A percentile compares a stretch with the other conserved stretches of the same genome.
These are phyloP conservation scores for Ophion obscuratus DNA, from an alignment of 2,888 invertebrate genomes.

Conservation along the genomic window DNA sequence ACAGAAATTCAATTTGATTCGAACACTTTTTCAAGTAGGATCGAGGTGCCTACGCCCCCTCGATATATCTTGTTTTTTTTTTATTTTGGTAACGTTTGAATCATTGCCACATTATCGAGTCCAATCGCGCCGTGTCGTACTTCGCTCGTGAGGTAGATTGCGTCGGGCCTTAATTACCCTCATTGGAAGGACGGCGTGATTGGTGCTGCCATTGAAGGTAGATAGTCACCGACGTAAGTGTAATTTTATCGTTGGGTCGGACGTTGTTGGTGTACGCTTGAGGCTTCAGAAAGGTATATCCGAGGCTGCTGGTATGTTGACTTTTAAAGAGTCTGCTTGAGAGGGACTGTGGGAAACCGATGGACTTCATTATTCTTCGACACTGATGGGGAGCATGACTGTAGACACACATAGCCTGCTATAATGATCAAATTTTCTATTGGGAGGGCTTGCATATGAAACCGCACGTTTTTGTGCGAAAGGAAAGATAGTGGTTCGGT, in stretches of 20 bases:
- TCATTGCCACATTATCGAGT: neutral
- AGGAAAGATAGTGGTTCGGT: too few species aligned
- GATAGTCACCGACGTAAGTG: conserved; percentile 8
- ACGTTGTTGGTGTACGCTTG: neutral
- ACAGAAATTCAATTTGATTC: too few species aligned
- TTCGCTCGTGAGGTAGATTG: conserved; percentile 3
- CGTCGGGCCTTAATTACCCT: conserved; percentile 12
- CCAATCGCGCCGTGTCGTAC: neutral
- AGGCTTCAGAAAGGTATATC: neutral
- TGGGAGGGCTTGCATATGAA: too few species aligned
- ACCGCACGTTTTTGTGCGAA: too few species aligned
- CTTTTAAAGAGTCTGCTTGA: neutral
- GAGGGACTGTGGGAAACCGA: conserved; percentile 12
- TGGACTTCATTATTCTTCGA: conserved; percentile 5
- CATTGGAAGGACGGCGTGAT: neutral
- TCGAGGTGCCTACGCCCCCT: too few species aligned
- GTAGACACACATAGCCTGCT: too few species aligned
- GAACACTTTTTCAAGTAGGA: too few species aligned
- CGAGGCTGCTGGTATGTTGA: neutral
- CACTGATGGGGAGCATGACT: neutral
- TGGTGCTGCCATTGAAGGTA: conserved; percentile 1
- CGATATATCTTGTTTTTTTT: too few species aligned
- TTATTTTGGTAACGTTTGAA: too few species aligned
- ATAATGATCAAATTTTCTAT: too few species aligned
- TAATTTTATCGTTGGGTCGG: conserved; percentile 29